Percentiles rank a stretch among this genome's conserved stretches.
Evolutionary conservation across 2,888 invertebrate species (phyloP).

Genomic region (Eutolmus rufibarbis): DNA sequence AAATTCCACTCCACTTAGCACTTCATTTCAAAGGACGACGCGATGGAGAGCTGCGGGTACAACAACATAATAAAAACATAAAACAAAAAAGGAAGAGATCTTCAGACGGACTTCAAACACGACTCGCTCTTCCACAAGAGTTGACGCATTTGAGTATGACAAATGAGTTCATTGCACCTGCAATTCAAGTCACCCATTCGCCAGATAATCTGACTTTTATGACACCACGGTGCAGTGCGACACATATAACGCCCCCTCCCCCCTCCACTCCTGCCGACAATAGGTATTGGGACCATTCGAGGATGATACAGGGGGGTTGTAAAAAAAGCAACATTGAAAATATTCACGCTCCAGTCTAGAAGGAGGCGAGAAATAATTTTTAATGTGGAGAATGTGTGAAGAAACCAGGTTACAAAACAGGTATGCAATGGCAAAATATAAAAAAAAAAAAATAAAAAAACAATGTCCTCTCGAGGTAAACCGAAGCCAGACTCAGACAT

Average conservation of each 20-base stretch:
- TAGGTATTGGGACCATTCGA: not conserved
- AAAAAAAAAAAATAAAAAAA: not conserved
- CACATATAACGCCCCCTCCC: not conserved
- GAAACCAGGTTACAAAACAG: slow-evolving; percentile 11
- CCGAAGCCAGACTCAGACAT: slow-evolving; percentile 21
- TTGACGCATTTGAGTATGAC: slow-evolving; percentile 21
- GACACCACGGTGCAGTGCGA: not conserved
- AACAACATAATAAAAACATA: not conserved
- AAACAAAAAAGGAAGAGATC: slow-evolving; percentile 7
- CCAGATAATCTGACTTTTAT: slow-evolving; percentile 18
- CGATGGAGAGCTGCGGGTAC: not conserved
- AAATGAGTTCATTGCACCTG: slow-evolving; percentile 18
- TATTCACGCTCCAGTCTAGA: not conserved
- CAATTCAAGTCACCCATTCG: slow-evolving; percentile 9
- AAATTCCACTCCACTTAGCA: not conserved
- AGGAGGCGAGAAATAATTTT: not conserved
- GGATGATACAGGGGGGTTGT: not conserved
- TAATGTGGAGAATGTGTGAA: not conserved
- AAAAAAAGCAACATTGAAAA: not conserved
- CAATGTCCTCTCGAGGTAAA: not conserved
- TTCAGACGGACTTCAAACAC: not conserved
- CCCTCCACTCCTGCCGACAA: not conserved
- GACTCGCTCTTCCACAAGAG: not conserved
- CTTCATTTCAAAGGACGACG: not conserved
- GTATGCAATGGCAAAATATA: not conserved